These are phyloP conservation scores for Channa striata DNA, from an alignment of 2,797 vertebrate species.

Conservation along the genomic window DNA sequence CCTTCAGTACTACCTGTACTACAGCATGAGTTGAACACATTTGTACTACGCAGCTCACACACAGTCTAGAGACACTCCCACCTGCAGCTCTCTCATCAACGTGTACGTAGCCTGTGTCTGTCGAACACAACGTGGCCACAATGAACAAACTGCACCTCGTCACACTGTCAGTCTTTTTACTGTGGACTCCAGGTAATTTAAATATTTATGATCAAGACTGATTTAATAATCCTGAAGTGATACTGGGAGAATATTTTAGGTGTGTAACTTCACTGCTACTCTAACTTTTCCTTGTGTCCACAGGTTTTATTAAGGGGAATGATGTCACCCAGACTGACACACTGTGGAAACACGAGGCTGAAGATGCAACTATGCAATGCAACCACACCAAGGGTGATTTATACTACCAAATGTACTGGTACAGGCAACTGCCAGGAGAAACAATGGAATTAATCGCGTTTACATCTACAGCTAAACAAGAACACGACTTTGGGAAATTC, in stretches of 20 bases:
- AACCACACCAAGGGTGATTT: neutral
- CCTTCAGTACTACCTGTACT: neutral
- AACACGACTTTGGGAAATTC: neutral
- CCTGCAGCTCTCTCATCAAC: neutral
- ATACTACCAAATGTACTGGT: conserved; percentile 67
- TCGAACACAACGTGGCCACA: neutral
- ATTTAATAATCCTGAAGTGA: too few species aligned
- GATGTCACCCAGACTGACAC: too few species aligned
- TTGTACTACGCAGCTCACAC: neutral
- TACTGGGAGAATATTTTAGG: too few species aligned
- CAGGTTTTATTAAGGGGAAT: neutral
- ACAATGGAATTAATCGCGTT: neutral
- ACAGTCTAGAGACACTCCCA: neutral
- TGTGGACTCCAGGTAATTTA: neutral
- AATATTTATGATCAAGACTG: neutral
- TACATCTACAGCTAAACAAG: accelerated
- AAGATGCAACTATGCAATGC: conserved; percentile 27
- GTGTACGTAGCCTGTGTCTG: neutral
- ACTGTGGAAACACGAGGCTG: too few species aligned
- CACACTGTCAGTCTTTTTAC: neutral
- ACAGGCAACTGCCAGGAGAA: conserved; percentile 38
- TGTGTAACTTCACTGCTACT: too few species aligned
- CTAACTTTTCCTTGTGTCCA: too few species aligned
- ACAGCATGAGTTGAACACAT: too few species aligned
- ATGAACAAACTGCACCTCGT: neutral